A percentile compares a stretch with the other conserved stretches of the same genome.
Evolutionary conservation across 2,113 vertebrate species (phyloP).

Genomic region (Pseudorectes ferrugineus): DNA sequence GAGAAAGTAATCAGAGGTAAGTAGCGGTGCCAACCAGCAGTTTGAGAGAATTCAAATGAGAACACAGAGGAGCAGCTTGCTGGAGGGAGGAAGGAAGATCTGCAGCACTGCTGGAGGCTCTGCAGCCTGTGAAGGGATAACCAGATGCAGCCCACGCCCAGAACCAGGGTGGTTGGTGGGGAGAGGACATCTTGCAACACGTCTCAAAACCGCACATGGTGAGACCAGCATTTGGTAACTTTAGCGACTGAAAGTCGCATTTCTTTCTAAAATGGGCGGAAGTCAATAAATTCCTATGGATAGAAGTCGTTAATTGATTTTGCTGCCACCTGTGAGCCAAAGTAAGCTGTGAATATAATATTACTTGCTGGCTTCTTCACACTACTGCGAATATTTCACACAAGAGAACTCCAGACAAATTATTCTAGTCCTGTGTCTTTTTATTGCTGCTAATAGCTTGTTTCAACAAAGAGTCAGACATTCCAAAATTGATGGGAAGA

Average conservation of each 20-base stretch:
- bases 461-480: constrained; percentile 64
- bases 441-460: constrained; percentile 66
- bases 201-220: not conserved
- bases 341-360: constrained; percentile 19
- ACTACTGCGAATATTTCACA: constrained; percentile 28
- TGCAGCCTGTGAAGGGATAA: not conserved
- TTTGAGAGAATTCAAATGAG: not conserved
- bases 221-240: not conserved
- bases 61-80: not conserved
- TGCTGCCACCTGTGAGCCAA: constrained; percentile 58
- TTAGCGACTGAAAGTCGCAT: not conserved
- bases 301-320: constrained; percentile 68
- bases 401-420: constrained; percentile 63
- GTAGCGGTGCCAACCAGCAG: not conserved
- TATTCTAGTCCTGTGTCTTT: constrained; percentile 58
- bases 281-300: constrained; percentile 55
- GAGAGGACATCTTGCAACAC: not conserved
- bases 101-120: not conserved
- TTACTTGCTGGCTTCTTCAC: constrained; percentile 42
- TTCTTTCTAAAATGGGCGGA: constrained; percentile 40
- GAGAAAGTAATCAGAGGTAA: not conserved
- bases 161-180: not conserved
- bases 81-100: not conserved
- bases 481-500: constrained; percentile 62
- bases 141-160: not conserved